Conservation (phyloP, 2,797 vertebrate species). For the Lates japonicus region DNA sequence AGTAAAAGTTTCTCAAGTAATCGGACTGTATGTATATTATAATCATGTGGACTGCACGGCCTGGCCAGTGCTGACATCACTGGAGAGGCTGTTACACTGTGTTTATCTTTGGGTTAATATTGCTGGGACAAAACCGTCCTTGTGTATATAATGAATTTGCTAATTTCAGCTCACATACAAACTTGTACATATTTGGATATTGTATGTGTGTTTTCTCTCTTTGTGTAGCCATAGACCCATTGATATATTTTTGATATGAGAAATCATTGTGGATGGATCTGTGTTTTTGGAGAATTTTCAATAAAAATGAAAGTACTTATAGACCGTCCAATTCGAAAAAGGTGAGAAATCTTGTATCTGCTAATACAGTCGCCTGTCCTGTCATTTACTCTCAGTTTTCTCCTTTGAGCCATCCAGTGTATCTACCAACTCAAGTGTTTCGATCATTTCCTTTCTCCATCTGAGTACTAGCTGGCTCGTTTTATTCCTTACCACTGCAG, state of each 20-base stretch:
- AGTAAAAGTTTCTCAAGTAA: conserved; percentile 44
- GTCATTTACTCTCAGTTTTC: conserved; percentile 9
- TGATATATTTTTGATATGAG: conserved; percentile 90
- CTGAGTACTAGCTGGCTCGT: conserved; percentile 33
- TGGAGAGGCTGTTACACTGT: conserved; percentile 47
- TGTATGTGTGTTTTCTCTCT: conserved; percentile 83
- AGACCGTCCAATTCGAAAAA: conserved; percentile 43
- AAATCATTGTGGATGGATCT: conserved; percentile 74
- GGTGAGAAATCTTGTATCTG: conserved; percentile 36
- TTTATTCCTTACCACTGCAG: conserved; percentile 34
- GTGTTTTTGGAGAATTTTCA: conserved; percentile 65
- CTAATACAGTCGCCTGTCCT: conserved; percentile 21
- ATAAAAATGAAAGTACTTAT: conserved; percentile 67
- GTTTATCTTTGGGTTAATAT: conserved; percentile 45
- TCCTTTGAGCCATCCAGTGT: conserved; percentile 33
- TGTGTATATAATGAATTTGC: conserved; percentile 85
- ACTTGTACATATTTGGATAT: conserved; percentile 88
- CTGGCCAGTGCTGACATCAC: conserved; percentile 29
- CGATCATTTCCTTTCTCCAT: conserved; percentile 28
- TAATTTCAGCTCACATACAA: conserved; percentile 80
- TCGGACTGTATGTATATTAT: conserved; percentile 55
- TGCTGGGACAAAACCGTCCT: conserved; percentile 50
- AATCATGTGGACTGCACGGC: conserved; percentile 56
- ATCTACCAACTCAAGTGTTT: conserved; percentile 48
- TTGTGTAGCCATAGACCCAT: conserved; percentile 86